Evolutionary conservation across 2,113 vertebrate genomes (phyloP), one percentile per base, ranked within the genome.

Genomic region (Thunnus maccoyii): DNA sequence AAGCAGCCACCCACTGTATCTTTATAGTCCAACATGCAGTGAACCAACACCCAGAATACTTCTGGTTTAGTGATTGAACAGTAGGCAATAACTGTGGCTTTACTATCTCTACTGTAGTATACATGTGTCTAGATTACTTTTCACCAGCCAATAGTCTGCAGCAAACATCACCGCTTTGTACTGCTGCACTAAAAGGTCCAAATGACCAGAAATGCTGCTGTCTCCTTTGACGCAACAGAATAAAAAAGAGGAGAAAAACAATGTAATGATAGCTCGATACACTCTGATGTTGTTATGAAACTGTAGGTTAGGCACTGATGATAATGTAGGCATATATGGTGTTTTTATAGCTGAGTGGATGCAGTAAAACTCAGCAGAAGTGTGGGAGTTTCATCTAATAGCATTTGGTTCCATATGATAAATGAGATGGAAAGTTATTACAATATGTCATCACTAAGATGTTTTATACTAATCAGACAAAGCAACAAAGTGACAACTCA

Each of bases 401-500:
- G 18, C 16, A 44, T n/a, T 30, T 32, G 30, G 54, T 48, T 41
- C n/a, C 7, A 56, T 3, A 16, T 22, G 25, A 78, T 13, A 41
- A 56, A 66, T 7, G 36, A 13, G 3, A 41, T 3, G 22, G 9
- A 48, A n/a, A 41, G 1, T 64, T 22, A 32, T 72, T 41, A 41
- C 36, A 41, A 8, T 50, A 56, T 22, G 9, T 48, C 20, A 17
- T 22, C 36, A 30, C 46, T n/a, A 41, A 74, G 48, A 54, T 72
- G 55, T 58, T 58, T 75, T 64, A 32, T 52, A 1, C 13, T 3
- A 62, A 14, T 48, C 18, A 67, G 27, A 67, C 30, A n/a, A 71
- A 57, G 8, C 16, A 46, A 41, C 7, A 41, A 41, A 41, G 36
- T 41, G 36, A 57, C 15, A 30, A 30, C 14, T 30, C 44, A 20